Evolutionary conservation across 2,113 vertebrate genomes (phyloP), one percentile per base, ranked within the genome.

Genomic region (Microcebus murinus): DNA sequence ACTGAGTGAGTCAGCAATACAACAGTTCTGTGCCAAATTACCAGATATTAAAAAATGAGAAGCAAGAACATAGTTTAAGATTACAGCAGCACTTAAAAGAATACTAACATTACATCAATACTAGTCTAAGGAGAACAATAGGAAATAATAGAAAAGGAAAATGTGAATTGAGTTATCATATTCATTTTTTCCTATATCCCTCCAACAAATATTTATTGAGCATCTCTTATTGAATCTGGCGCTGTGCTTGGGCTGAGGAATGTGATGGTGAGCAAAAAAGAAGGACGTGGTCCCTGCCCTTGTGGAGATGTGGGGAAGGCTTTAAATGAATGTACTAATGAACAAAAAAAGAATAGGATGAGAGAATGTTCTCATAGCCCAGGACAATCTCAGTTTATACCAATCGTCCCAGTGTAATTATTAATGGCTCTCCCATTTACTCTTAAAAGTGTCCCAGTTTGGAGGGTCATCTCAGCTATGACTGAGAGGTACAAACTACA

Each of bases 91-190:
- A 42, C 42, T 42, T 42, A 42, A 42, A 42, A 42, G 42, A 42
- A 42, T 42, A 42, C 42, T 87, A 65, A 88, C 63, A 71, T 80
- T 92, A 82, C 10, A 59, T 79, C 42, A 79, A 63, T 11, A 65
- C 42, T 86, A 50, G 63, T 91, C 96, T 95, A 74, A 52, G 48
- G 74, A 95, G 61, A 81, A 86, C 55, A 68, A 70, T 59, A 50
- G 88, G 96, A 87, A 83, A 48, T 45, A 77, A 71, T 73, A 74
- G 55, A 42, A 91, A 95, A 93, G 31, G 59, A 93, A 96, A 97
- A 59, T 55, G 29, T 59, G 57, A 90, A 84, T 55, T 70, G 42
- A 94, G 9, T 83, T 91, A 83, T 90, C n/a, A 25, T 71, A 81
- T 63, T 92, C n/a, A 70, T 80, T 95, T 42, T 48, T 89, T 96